Evolutionary conservation across 1,140 invertebrate genomes (phyloP).

Genomic region (Latrodectus geometricus): DNA sequence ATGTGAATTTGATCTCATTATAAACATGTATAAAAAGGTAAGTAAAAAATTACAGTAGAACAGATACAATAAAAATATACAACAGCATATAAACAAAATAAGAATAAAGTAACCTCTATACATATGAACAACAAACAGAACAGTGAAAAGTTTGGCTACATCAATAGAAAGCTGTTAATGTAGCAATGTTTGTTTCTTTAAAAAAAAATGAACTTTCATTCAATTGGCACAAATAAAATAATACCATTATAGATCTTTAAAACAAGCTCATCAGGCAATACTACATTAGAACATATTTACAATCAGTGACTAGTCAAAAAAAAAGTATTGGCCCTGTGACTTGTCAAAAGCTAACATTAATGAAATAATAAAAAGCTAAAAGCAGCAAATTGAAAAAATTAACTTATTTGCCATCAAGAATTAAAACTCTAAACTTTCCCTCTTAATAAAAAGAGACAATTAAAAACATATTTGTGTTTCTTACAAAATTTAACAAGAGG

Average conservation of each 20-base stretch:
- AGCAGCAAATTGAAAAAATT: slow-evolving; percentile 23
- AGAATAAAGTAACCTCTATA: slow-evolving; percentile 30
- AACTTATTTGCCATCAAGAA: not conserved
- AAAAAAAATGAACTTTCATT: not conserved
- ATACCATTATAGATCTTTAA: slow-evolving; percentile 45
- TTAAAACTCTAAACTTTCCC: not conserved
- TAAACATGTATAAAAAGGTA: slow-evolving; percentile 27
- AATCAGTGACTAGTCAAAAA: slow-evolving; percentile 58
- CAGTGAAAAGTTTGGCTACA: not conserved
- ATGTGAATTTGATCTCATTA: slow-evolving; percentile 33
- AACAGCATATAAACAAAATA: slow-evolving; percentile 33
- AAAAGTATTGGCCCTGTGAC: slow-evolving; percentile 59
- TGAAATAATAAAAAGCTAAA: slow-evolving; percentile 34
- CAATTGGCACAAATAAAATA: slow-evolving; percentile 60
- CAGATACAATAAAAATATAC: slow-evolving; percentile 23
- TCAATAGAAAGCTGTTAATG: slow-evolving; percentile 12
- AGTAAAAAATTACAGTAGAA: slow-evolving; percentile 10
- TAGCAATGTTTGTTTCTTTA: not conserved
- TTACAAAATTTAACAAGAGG: not conserved
- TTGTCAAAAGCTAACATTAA: slow-evolving; percentile 46
- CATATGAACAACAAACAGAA: slow-evolving; percentile 32
- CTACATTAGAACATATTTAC: slow-evolving; percentile 60
- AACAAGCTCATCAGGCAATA: slow-evolving; percentile 60
- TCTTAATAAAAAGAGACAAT: not conserved
- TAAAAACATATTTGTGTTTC: slow-evolving; percentile 7